Percentiles rank a stretch among this genome's conserved stretches.
phyloP scores from a whole-genome alignment of 2,797 vertebrate species.

The Brachymystax lenok region DNA sequence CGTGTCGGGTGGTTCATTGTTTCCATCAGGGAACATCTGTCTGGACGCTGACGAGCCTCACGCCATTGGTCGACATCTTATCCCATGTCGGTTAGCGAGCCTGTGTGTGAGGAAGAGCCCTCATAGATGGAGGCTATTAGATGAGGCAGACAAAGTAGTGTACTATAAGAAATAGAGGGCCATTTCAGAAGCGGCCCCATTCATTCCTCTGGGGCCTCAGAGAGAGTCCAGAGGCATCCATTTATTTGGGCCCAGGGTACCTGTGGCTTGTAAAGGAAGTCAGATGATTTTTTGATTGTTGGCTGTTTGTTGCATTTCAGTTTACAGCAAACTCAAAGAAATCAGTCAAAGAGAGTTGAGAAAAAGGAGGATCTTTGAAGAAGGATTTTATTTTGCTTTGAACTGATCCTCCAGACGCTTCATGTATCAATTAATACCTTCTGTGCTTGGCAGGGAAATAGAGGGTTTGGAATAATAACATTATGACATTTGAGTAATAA shows the following conservation, averaged over 20 bases:
- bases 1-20: slow-evolving; percentile 44
- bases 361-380: not conserved
- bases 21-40: slow-evolving; percentile 69
- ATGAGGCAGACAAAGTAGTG: not conserved
- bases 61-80: slow-evolving; percentile 36
- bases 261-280: not conserved
- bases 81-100: not conserved
- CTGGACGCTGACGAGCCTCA: slow-evolving; percentile 56
- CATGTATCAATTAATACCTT: slow-evolving; percentile 29
- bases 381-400: slow-evolving; percentile 19
- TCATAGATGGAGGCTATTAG: not conserved
- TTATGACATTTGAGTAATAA: slow-evolving; percentile 37
- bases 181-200: not conserved
- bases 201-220: not conserved
- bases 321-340: not conserved
- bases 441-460: slow-evolving; percentile 43
- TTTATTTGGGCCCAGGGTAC: not conserved
- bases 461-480: slow-evolving; percentile 35
- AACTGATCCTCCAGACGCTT: slow-evolving; percentile 18
- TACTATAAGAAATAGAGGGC: not conserved
- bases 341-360: not conserved
- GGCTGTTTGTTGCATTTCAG: not conserved
- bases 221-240: not conserved
- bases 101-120: not conserved
- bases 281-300: not conserved